Base-by-base conservation (phyloP, 2,888 invertebrate genomes). In the Onchidella celtica region DNA sequence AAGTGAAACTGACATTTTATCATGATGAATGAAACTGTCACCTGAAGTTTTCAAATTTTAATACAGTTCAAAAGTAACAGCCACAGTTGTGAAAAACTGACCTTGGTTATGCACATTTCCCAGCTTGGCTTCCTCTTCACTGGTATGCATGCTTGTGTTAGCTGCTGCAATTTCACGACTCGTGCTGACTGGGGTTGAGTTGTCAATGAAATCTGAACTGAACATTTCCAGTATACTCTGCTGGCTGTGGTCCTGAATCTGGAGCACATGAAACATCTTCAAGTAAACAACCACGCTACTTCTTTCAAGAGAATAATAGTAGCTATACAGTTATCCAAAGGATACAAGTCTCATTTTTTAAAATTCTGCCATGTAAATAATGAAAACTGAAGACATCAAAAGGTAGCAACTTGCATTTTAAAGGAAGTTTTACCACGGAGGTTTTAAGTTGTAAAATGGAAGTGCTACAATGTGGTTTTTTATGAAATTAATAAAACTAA, bases 211-310 rank as follows among this genome's bases (percentile, higher is more conserved):
- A 24, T 78, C 78, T 36, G 27, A 4, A 9, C 29, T 78, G 38
- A 78, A 70, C 78, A 78, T 69, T 27, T 78, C 78, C 61, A 78
- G 38, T 24, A 78, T 21, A 21, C 27, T 78, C 3, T 40, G 27
- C 61, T 78, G 78, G 36, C 14, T 69, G 27, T 36, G 40, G 36
- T 78, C 78, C 78, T 78, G 32, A 24, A 59, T 14, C 27, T 2
- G 11, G 17, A 72, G 4, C 40, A 47, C n/a, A 47, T 47, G 55
- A 17, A 47, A n/a, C 14, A 68, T 17, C 1, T 14, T 17, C n/a
- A 47, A 47, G n/a, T 17, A 4, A 17, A 4, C 59, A 59, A 72
- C 2, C 32, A 72, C 29, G 27, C 11, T 14, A 1, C 9, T 3
- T 36, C 11, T 11, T 38, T 34, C 24, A 69, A 69, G 36, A 32